Evolutionary conservation across 35 echinoderm and acorn worm genomes (phyloP).

Genomic region (Strongylocentrotus purpuratus): DNA sequence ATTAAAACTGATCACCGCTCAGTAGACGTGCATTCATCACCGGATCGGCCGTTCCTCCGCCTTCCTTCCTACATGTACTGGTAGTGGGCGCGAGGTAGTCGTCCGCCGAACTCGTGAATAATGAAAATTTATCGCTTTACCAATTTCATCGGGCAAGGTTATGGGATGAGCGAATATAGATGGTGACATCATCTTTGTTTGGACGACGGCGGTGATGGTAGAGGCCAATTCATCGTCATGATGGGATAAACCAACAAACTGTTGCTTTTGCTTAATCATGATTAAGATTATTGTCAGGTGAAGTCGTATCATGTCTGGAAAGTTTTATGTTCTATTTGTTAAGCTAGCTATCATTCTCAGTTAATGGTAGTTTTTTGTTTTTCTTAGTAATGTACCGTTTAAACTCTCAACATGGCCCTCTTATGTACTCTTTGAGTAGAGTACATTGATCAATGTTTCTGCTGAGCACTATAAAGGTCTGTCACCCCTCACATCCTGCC

Average conservation of each 20-base stretch:
- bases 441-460: no score
- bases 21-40: neutral
- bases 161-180: neutral
- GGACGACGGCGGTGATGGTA: neutral
- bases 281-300: neutral
- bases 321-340: neutral
- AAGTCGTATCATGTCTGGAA: neutral
- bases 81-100: neutral
- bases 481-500: no score
- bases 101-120: neutral
- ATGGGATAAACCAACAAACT: neutral
- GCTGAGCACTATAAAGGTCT: no score
- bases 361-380: neutral
- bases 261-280: neutral
- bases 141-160: neutral
- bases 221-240: neutral
- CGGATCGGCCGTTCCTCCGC: neutral
- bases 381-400: neutral
- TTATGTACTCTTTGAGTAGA: no score
- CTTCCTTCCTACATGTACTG: no score
- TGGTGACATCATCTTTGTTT: neutral
- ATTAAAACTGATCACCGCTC: neutral
- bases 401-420: no score
- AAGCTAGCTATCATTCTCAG: neutral
- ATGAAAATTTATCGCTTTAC: constrained; percentile 19